Base-by-base conservation (phyloP, 1,140 invertebrate species). In the Thrips palmi region DNA sequence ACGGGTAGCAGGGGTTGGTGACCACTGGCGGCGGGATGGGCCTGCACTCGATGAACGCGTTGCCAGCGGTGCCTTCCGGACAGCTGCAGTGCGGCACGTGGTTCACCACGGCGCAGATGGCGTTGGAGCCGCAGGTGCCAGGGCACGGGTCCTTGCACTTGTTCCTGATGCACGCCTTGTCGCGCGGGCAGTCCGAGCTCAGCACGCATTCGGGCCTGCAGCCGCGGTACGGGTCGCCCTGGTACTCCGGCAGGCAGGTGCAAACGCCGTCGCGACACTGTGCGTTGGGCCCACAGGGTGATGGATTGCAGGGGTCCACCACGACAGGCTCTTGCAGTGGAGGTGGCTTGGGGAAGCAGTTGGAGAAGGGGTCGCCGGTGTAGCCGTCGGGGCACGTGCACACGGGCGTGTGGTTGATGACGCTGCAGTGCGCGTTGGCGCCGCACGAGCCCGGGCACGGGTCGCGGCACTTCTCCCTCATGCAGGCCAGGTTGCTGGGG, bases 41-140 rank as follows among this genome's bases (percentile, higher is more conserved):
- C 36, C 35, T 36, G 32, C 46, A 49, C 10, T 37, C 23, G 1
- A 47, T 45, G 49, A 76, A 72, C 10, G 80, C 73, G 57, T 84
- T 73, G 45, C 80, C 81, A 41, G 68, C 73, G 44, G 67, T 80
- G 29, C 75, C 72, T 11, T 59, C 49, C 18, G 69, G 60, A 52
- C 78, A 84, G 33, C 65, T 67, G 49, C 80, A 86, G 29, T 72
- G 71, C 20, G 81, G 75, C 3, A 74, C 64, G 50, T 85, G 81
- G 49, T 84, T 84, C 8, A 75, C 68, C 1, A 85, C 78, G 50
- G 77, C 69, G 50, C 84, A 89, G 23, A 68, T 56, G 2, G 78
- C 74, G 47, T 67, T 70, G 42, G 64, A 55, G 10, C 77, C 81
- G 51, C 82, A 85, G 1, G 75, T 76, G 30, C 74, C 75, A n/a